A percentile compares a stretch with the other conserved stretches of the same genome.
These are phyloP conservation scores for Paracentrotus lividus DNA, from an alignment of 53 echinoderm and acorn worm genomes.

Conservation along the genomic window DNA sequence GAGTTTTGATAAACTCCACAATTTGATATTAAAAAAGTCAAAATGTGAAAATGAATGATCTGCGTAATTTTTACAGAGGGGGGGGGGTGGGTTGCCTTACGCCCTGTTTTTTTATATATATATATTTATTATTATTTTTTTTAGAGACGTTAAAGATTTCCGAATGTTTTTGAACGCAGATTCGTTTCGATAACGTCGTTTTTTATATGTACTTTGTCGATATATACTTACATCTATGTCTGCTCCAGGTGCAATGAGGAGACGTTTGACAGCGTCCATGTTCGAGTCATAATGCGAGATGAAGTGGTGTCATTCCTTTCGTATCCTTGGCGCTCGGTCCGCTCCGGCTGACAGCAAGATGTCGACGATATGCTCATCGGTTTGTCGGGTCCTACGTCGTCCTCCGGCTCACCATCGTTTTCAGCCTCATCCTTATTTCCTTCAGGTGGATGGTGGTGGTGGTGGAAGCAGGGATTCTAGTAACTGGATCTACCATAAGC, in stretches of 20 bases:
- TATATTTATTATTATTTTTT: no score
- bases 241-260: not conserved
- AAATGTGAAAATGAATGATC: no score
- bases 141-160: no score
- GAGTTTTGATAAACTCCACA: no score
- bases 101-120: no score
- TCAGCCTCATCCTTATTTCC: not conserved
- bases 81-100: no score
- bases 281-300: conserved; percentile 48
- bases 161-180: no score
- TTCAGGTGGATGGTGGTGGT: not conserved
- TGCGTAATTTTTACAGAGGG: no score
- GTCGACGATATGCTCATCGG: not conserved
- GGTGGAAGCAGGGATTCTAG: not conserved
- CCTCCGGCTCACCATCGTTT: not conserved
- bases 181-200: no score
- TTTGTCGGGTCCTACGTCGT: not conserved
- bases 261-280: not conserved
- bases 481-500: no score
- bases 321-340: not conserved
- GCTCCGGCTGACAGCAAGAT: conserved; percentile 27
- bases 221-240: conserved; percentile 48
- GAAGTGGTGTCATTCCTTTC: conserved; percentile 37
- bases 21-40: no score
- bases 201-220: no score